phyloP scores from a whole-genome alignment of 1,140 invertebrate species.

The Drosophila pseudoobscura region DNA sequence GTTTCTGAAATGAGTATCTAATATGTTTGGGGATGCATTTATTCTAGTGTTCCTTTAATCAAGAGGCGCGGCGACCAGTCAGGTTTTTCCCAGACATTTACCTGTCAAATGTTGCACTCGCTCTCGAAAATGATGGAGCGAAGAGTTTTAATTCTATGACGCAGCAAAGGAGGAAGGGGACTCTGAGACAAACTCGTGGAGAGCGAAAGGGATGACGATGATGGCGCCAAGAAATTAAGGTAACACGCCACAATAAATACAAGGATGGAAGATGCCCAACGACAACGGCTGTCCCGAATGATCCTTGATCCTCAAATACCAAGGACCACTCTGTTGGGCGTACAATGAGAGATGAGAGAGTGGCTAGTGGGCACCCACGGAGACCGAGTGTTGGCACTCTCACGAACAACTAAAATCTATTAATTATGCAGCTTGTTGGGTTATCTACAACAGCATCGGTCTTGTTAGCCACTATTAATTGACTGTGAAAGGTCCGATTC shows the following conservation, averaged over 20 bases:
- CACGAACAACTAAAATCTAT: constrained; percentile 46
- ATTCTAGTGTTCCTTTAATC: not conserved
- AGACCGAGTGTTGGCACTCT: constrained; percentile 9
- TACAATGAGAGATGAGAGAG: not conserved
- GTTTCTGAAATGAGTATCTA: too few species aligned
- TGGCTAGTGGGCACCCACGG: constrained; percentile 5
- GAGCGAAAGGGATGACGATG: constrained; percentile 21
- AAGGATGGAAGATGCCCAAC: constrained; percentile 26
- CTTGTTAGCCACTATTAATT: constrained; percentile 79
- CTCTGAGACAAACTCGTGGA: constrained; percentile 7
- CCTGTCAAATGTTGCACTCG: constrained; percentile 81
- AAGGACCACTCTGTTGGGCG: too few species aligned
- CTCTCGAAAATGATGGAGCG: constrained; percentile 80
- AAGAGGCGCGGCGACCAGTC: constrained; percentile 39
- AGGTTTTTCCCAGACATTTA: constrained; percentile 74
- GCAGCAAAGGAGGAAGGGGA: constrained; percentile 63
- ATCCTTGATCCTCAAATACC: not conserved
- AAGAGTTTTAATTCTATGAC: constrained; percentile 81
- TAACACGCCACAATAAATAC: constrained; percentile 78
- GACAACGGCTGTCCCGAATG: too few species aligned
- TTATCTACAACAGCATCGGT: constrained; percentile 69
- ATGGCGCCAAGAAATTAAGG: constrained; percentile 80
- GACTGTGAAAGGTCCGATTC: constrained; percentile 76
- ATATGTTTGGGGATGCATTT: too few species aligned
- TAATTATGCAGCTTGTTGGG: constrained; percentile 63